Percentiles rank a stretch among this genome's conserved stretches.
Conservation (phyloP, 2,888 invertebrate genomes). For the Endomychus coccineus region DNA sequence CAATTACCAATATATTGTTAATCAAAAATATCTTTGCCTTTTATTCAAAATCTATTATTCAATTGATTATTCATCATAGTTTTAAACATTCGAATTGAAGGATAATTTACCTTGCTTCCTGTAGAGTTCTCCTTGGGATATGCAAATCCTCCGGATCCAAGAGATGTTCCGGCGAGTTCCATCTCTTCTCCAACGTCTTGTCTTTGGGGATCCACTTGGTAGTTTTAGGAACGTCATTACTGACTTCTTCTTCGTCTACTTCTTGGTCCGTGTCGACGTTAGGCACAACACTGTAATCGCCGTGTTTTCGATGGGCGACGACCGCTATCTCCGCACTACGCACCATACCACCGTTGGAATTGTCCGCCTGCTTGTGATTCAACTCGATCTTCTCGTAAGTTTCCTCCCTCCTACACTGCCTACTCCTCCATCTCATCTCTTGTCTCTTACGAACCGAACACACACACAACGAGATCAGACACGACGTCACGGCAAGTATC, state of each 20-base stretch:
- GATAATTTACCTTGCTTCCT: conserved; percentile 55
- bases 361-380: conserved; percentile 49
- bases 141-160: conserved; percentile 43
- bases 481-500: conserved; percentile 58
- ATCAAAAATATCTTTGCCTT: too few relatives aligned
- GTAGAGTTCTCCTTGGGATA: conserved; percentile 51
- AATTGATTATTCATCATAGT: too few relatives aligned
- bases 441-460: conserved; percentile 54
- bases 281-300: conserved; percentile 66
- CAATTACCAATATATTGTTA: too few relatives aligned
- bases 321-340: conserved; percentile 30
- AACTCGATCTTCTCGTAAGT: conserved; percentile 76
- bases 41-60: too few relatives aligned
- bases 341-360: conserved; percentile 26
- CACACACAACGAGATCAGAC: conserved; percentile 59
- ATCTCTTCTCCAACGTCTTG: conserved; percentile 21
- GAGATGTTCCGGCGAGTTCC: conserved; percentile 33
- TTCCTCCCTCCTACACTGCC: conserved; percentile 46
- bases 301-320: conserved; percentile 51
- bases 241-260: conserved; percentile 50
- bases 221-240: conserved; percentile 38
- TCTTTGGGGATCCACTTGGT: conserved; percentile 25
- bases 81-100: too few relatives aligned
- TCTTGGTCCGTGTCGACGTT: conserved; percentile 53
- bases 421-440: conserved; percentile 48